Evolutionary conservation across 2,113 vertebrate species (phyloP), one percentile per base, ranked within the genome.

Genomic region (Helogale parvula): DNA sequence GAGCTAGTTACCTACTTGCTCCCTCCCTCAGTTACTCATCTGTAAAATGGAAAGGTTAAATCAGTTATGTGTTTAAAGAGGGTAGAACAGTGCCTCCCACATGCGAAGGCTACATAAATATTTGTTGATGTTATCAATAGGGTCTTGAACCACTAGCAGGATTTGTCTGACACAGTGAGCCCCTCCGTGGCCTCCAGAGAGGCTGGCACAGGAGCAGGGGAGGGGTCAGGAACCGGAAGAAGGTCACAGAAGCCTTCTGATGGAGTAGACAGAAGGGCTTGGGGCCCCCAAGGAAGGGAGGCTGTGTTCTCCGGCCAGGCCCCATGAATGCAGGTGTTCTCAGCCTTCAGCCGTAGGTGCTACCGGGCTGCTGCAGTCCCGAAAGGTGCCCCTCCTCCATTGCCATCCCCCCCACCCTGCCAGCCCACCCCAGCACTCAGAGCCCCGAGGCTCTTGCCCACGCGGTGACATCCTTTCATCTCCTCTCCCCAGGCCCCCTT

Each of bases 361-460:
- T 41, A 19, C 29, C 16, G 4, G 38, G n/a, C 33, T 4, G 10
- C 89, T 0, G 2, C n/a, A 14, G 17, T 35, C 63, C 54, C 14
- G 4, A 13, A n/a, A 41, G 60, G 14, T 2, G 0, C 29, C 15
- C 25, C 9, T 17, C 19, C 35, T 5, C 2, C 60, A 21, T 17
- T 47, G 45, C 45, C 45, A 47, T 4, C 29, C 15, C 29, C 15
- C 17, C 16, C 23, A 5, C 63, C 65, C 65, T 3, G 47, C 79
- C 29, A 8, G 60, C 57, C 65, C 54, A 66, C 72, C 4, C 11
- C 0, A 23, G 72, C 23, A 35, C 63, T 45, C 71, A n/a, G 35
- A n/a, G 81, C 27, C 88, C 66, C 0, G 2, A 47, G 35, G 57
- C 68, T 87, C 79, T 52, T 69, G 47, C 68, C 74, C 9, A 1